phyloP scores from a whole-genome alignment of 2,888 invertebrate species.

The Gasteruption jaculator region DNA sequence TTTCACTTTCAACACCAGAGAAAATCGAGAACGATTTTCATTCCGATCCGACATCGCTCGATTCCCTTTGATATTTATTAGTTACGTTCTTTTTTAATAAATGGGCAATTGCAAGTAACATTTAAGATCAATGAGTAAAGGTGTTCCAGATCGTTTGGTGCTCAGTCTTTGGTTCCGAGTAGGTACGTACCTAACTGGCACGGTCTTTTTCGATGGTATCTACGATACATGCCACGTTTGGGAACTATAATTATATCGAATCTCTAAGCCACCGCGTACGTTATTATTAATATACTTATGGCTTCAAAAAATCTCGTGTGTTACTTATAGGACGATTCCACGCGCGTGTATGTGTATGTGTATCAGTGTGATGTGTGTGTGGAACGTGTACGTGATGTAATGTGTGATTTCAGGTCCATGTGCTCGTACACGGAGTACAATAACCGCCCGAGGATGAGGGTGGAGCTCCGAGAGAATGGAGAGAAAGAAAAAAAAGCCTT shows the following conservation, averaged over 20 bases:
- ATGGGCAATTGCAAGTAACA: too few relatives aligned
- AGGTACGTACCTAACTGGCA: slow-evolving; percentile 19
- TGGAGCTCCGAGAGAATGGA: slow-evolving; percentile 36
- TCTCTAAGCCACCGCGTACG: slow-evolving; percentile 37
- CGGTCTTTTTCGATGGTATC: slow-evolving; percentile 36
- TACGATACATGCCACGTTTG: slow-evolving; percentile 22
- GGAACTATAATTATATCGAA: slow-evolving; percentile 44
- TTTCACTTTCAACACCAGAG: too few relatives aligned
- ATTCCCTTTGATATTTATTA: too few relatives aligned
- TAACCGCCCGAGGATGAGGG: slow-evolving; percentile 47
- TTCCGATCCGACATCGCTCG: too few relatives aligned
- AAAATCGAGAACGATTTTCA: too few relatives aligned
- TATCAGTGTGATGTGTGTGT: slow-evolving; percentile 18
- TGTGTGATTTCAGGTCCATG: slow-evolving; percentile 17
- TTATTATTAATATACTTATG: slow-evolving; percentile 39
- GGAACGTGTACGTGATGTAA: slow-evolving; percentile 12
- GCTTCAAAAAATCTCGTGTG: too few relatives aligned
- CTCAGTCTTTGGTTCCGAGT: neutral
- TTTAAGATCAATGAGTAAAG: too few relatives aligned
- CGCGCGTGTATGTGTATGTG: slow-evolving; percentile 17
- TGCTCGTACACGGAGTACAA: slow-evolving; percentile 32
- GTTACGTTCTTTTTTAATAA: too few relatives aligned
- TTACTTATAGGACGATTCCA: too few relatives aligned
- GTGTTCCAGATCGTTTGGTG: slow-evolving; percentile 6
- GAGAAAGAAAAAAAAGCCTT: slow-evolving; percentile 30